phyloP scores from a whole-genome alignment of 2,797 vertebrate genomes.

The Pantherophis vulpinus region DNA sequence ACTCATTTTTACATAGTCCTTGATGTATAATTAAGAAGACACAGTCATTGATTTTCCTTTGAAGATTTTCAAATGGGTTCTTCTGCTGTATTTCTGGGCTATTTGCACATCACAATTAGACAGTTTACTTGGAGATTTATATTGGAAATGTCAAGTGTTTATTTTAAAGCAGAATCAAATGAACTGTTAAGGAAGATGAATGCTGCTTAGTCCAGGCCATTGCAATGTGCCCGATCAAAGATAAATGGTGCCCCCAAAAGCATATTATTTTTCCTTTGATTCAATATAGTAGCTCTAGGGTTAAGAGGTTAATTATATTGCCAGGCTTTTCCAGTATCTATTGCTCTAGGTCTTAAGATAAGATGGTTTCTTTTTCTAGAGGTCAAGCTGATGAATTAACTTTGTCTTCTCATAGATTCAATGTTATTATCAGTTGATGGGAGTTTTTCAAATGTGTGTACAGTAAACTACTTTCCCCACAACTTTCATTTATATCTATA shows the following conservation, averaged over 20 bases:
- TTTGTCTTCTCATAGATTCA: neutral
- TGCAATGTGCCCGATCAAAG: neutral
- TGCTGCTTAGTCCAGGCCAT: neutral
- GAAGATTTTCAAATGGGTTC: conserved; percentile 60
- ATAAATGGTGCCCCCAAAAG: neutral
- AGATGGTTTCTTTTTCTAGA: neutral
- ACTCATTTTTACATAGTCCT: conserved; percentile 60
- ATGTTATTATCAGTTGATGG: neutral
- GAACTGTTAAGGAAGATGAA: neutral
- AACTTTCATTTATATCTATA: neutral
- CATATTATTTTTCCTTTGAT: neutral
- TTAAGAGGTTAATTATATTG: conserved; percentile 13
- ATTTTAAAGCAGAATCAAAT: neutral
- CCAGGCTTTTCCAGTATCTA: conserved; percentile 15
- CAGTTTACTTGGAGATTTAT: conserved; percentile 13
- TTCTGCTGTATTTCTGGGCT: conserved; percentile 24
- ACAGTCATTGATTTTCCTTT: conserved; percentile 39
- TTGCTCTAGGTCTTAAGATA: neutral
- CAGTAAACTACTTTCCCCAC: neutral
- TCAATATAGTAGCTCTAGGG: neutral
- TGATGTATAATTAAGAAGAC: conserved; percentile 67
- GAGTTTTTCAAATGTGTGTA: neutral
- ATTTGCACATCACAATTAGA: conserved; percentile 31
- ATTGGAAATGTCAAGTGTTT: conserved; percentile 25
- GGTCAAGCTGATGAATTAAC: neutral